Base-by-base conservation (phyloP, 2,797 vertebrate genomes). In the Gymnothorax javanicus region DNA sequence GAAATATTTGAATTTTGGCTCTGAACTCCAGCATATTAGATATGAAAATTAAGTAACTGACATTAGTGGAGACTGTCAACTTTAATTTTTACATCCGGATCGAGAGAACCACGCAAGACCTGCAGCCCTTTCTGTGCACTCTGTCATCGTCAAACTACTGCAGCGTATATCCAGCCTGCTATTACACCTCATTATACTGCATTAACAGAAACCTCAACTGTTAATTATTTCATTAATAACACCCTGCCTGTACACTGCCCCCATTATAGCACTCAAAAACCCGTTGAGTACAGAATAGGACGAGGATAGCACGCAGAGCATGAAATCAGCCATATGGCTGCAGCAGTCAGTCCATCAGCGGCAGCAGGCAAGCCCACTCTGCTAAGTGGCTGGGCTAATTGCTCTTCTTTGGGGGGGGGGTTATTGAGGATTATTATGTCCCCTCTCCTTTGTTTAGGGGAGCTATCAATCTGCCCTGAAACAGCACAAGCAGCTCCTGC, bases 371-470 rank as follows among this genome's bases (percentile, higher is more conserved):
- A 20, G 50, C 57, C 54, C 12, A 17, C 73, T 77, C 15, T 7
- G n/a, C 82, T 60, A 27, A 83, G 56, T 83, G 82, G 25, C 56
- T 17, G 27, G 54, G 57, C 58, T 59, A 83, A 83, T 83, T 17
- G 82, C 56, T 33, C 54, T 17, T 33, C 2, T 43, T 17, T 1
- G 6, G 43, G 25, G 9, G 9, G 27, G 25, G 3, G 77, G 17
- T 9, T 13, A 7, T 7, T 25, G 13, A 54, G 27, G 15, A 17
- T 33, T 33, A 83, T 60, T 20, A 43, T 13, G 33, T 43, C 58
- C 43, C 7, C 1, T 20, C 12, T 56, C 13, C 54, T 58, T 83
- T 62, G 82, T 83, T 83, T 58, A 15, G 6, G 58, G 62, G 57
- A 25, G 82, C n/a, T 33, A 83, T 62, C 57, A 33, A 82, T 82